phyloP scores from a whole-genome alignment of 1,140 invertebrate genomes.

The Pogonomyrmex barbatus region DNA sequence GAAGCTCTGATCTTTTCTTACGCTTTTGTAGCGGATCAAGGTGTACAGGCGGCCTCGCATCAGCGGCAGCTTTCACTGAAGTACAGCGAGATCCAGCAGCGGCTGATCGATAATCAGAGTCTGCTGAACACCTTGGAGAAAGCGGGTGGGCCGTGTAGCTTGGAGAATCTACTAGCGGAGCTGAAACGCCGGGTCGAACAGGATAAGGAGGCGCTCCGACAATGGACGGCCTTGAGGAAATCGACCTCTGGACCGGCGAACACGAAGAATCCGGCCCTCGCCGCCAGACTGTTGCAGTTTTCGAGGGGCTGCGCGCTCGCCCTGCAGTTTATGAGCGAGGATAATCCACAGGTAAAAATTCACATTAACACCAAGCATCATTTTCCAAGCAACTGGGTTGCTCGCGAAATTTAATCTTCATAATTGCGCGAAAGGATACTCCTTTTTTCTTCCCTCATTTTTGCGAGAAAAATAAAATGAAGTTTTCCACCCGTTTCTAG shows the following conservation, averaged over 20 bases:
- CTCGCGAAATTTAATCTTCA: neutral
- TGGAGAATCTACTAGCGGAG: conserved; percentile 85
- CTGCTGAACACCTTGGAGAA: conserved; percentile 94
- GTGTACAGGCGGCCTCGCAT: conserved; percentile 94
- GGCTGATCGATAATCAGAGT: conserved; percentile 96
- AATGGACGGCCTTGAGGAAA: conserved; percentile 89
- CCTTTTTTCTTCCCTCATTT: neutral
- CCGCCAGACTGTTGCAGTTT: conserved; percentile 92
- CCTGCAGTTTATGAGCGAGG: conserved; percentile 90
- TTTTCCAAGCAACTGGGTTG: no score
- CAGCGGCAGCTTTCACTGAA: conserved; percentile 94
- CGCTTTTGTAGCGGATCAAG: conserved; percentile 75
- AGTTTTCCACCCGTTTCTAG: neutral
- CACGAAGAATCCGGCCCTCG: conserved; percentile 84
- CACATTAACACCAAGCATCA: neutral
- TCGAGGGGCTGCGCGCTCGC: conserved; percentile 93
- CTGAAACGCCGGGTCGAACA: conserved; percentile 89
- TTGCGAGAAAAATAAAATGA: neutral
- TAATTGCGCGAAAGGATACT: neutral
- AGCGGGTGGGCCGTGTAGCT: conserved; percentile 84
- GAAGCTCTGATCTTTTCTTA: conserved; percentile 50
- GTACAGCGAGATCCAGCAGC: conserved; percentile 93
- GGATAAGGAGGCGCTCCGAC: conserved; percentile 90
- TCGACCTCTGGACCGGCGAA: conserved; percentile 80
- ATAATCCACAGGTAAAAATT: conserved; percentile 62